Base-by-base conservation (phyloP, 2,888 invertebrate genomes). In the Microchrysa polita region DNA sequence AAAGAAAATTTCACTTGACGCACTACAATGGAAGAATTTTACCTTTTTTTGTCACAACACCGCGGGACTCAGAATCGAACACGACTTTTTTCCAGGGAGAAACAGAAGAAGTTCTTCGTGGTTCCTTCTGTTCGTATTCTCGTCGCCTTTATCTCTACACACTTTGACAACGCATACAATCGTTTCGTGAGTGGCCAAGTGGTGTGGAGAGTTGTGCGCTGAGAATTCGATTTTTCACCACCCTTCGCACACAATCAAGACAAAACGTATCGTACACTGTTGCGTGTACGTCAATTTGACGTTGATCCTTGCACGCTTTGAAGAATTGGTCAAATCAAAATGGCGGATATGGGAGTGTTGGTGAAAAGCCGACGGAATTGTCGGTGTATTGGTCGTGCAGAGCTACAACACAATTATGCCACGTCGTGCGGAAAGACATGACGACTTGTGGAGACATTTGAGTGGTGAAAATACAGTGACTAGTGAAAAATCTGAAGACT, bases 341-440 rank as follows among this genome's bases (percentile, higher is more conserved):
- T 69, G 69, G 69, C 69, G 55, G 69, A 1, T 55, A 20, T 5
- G 12, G 34, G 42, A 5, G 69, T 42, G 40, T 34, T 69, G 55
- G 69, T 65, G 22, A 69, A 69, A 69, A 57, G 69, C 55, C 69
- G 69, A 69, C 34, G 5, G 16, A 2, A 5, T 5, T 57, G 12
- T 12, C 1, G n/a, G 27, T 14, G 57, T 69, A n/a, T 69, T n/a
- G 57, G 10, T 42, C 48, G 59, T 20, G 42, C 44, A 23, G 34
- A n/a, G 20, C 59, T 59, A 67, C 71, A 71, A 55, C 71, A 48
- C 60, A 63, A 67, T 72, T 72, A 55, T 73, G 74, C 74, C 74
- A 75, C 74, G 74, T 75, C 73, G 73, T 75, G 67, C 73, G 61
- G 67, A 23, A 75, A 53, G 40, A 44, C 42, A 74, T 67, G n/a